Conservation (phyloP, 1,140 invertebrate genomes). For the Zophobas morio region DNA sequence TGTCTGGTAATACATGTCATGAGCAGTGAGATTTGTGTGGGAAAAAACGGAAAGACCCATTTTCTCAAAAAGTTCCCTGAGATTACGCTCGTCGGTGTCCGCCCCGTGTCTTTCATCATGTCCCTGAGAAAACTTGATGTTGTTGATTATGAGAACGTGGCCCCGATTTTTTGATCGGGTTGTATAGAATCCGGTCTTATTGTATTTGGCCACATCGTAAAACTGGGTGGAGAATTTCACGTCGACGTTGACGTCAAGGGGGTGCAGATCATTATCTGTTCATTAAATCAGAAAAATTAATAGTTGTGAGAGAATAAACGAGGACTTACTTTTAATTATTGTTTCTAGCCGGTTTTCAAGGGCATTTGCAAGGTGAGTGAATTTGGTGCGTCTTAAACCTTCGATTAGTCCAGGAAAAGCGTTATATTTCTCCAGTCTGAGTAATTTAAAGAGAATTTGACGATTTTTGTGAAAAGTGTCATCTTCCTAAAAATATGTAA, state of each 20-base stretch:
- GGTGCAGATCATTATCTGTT: constrained; percentile 7
- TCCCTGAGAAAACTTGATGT: constrained; percentile 67
- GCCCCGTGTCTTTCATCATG: constrained; percentile 67
- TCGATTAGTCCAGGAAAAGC: neutral
- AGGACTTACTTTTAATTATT: constrained; percentile 1
- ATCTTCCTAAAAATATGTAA: neutral
- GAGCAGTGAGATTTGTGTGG: constrained; percentile 43
- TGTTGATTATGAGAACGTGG: constrained; percentile 72
- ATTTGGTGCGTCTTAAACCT: neutral
- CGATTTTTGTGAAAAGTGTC: constrained; percentile 22
- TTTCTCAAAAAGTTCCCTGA: constrained; percentile 69
- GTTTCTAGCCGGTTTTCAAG: constrained; percentile 1
- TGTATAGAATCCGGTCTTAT: constrained; percentile 62
- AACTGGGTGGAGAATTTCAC: constrained; percentile 31
- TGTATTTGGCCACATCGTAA: constrained; percentile 21
- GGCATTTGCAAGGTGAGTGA: neutral
- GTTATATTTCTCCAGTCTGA: neutral
- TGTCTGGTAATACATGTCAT: constrained; percentile 67
- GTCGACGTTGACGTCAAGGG: constrained; percentile 11
- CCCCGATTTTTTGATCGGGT: constrained; percentile 72
- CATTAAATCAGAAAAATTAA: neutral
- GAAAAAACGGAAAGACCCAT: constrained; percentile 70
- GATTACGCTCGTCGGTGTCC: constrained; percentile 68
- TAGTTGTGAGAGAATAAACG: neutral
- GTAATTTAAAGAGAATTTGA: constrained; percentile 21